Evolutionary conservation across 2,113 vertebrate species (phyloP).

Genomic region (Myiopsitta monachus): DNA sequence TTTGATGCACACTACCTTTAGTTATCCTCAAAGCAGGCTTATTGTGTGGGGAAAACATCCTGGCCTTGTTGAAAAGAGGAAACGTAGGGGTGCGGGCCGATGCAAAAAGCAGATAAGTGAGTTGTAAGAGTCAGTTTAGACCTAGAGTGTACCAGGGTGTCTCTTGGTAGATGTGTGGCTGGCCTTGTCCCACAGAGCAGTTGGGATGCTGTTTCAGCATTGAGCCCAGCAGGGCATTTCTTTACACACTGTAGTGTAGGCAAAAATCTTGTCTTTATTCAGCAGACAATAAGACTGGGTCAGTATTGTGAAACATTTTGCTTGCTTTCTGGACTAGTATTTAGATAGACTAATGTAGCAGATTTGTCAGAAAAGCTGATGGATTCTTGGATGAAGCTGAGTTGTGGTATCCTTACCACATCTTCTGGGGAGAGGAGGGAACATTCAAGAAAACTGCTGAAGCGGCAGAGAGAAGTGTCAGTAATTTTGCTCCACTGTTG

Average conservation of each 20-base stretch:
- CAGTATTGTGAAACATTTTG: background rate
- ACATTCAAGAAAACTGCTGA: background rate
- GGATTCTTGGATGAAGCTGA: background rate
- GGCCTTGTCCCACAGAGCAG: background rate
- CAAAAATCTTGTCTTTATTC: background rate
- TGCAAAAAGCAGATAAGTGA: background rate
- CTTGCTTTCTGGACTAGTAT: background rate
- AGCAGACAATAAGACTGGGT: background rate
- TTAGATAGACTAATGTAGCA: background rate
- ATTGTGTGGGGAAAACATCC: background rate
- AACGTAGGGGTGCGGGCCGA: background rate
- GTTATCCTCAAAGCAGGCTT: background rate
- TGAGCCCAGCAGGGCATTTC: background rate
- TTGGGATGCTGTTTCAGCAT: background rate
- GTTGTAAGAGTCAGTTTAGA: background rate
- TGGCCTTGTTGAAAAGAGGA: background rate
- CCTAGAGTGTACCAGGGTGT: background rate
- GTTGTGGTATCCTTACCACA: background rate
- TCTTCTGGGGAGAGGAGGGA: background rate
- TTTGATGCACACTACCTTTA: background rate
- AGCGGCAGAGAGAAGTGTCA: background rate
- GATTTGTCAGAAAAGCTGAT: background rate
- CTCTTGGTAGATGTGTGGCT: background rate
- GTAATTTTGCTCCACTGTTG: background rate
- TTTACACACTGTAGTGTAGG: background rate